These are phyloP conservation scores for Eurosta solidaginis DNA, from an alignment of 1,140 invertebrate species.

Conservation along the genomic window DNA sequence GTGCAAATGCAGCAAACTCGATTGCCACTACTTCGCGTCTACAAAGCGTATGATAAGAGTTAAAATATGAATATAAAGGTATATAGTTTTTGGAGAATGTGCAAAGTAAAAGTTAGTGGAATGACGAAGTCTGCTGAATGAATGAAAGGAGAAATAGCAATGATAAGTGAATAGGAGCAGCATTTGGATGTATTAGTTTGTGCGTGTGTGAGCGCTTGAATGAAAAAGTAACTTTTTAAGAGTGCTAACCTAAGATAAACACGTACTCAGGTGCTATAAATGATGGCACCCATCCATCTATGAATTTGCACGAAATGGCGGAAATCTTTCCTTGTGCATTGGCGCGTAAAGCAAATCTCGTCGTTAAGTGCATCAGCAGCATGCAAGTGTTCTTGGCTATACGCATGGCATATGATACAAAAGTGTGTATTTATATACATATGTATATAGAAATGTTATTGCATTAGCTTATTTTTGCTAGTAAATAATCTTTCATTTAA, in stretches of 20 bases:
- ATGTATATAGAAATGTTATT: too few relatives aligned
- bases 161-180: not conserved
- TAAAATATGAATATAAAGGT: not conserved
- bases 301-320: conserved; percentile 19
- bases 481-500: too few relatives aligned
- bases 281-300: conserved; percentile 24
- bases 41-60: not conserved
- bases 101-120: not conserved
- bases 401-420: not conserved
- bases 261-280: conserved; percentile 24
- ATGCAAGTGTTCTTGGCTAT: not conserved
- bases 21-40: not conserved
- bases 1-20: conserved; percentile 4
- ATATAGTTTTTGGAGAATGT: not conserved
- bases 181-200: not conserved
- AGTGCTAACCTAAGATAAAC: conserved; percentile 22
- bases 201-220: not conserved
- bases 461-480: too few relatives aligned
- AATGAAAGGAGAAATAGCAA: not conserved
- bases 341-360: conserved; percentile 13
- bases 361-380: conserved; percentile 3
- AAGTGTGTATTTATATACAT: too few relatives aligned
- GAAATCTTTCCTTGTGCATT: conserved; percentile 22
- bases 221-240: conserved; percentile 18
- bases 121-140: not conserved